Base-by-base conservation (phyloP, 1,140 invertebrate genomes). In the Trissolcus basalis region DNA sequence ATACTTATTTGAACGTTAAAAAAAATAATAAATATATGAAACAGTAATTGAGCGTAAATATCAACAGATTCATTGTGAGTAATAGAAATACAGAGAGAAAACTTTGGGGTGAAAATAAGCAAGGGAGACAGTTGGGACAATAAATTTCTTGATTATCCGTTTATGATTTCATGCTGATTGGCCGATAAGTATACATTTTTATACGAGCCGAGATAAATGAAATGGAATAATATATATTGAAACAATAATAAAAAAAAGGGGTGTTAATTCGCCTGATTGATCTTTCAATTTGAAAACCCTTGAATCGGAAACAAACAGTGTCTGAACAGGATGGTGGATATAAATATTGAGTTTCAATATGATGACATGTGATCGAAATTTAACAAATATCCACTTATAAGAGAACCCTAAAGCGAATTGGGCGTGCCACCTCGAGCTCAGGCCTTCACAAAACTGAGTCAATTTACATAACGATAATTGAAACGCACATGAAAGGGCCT, bases 391-490 rank as follows among this genome's bases (percentile, higher is more conserved):
- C 59, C 54, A 58, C 54, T 64, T 64, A 77, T 63, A 72, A 78
- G 55, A 63, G 67, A 60, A 71, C 69, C 60, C 53, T 50, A 65
- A 67, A 68, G 71, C 61, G 61, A 71, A 71, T 78, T 53, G 56
- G 67, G 56, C 54, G 75, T 73, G 64, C 68, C 64, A 77, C 58
- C 71, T 75, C 58, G 58, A 71, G 59, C 50, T 63, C 68, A 73
- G 56, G 61, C 61, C 70, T 73, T 59, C 77, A 80, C 78, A 82
- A 84, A 85, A 83, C 82, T 81, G 82, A 86, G 85, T 84, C 83
- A 86, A 86, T 87, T 87, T 87, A 81, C 85, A 85, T 84, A 86
- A 86, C 83, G 84, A 86, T 85, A 87, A 86, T 86, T 86, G 85
- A 85, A 81, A 84, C 63, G 81, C 78, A 84, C 80, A 86, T 84